These are phyloP conservation scores for Gorsachius goisagi DNA, from an alignment of 2,113 vertebrate species.

Conservation along the genomic window DNA sequence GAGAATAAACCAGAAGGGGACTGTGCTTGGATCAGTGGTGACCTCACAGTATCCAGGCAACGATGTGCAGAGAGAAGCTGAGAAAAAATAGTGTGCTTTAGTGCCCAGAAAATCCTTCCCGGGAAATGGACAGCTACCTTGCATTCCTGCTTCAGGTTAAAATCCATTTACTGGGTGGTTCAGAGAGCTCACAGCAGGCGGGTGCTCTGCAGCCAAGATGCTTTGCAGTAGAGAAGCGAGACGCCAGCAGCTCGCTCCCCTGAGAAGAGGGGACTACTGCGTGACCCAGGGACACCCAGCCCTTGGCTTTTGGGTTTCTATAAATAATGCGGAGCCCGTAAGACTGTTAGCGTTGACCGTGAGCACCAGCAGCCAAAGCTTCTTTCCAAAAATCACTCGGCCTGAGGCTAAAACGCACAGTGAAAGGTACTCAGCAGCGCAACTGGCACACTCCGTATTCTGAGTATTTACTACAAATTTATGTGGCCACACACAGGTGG, in stretches of 20 bases:
- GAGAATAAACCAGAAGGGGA: constrained; percentile 3
- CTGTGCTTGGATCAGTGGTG: not conserved
- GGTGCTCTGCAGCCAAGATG: too few species aligned
- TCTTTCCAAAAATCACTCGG: not conserved
- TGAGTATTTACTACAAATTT: not conserved
- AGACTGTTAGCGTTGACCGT: not conserved
- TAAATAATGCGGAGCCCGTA: accelerated
- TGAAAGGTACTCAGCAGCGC: not conserved
- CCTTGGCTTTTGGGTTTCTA: not conserved
- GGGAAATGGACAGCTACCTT: not conserved
- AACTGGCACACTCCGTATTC: not conserved
- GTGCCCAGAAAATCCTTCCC: not conserved
- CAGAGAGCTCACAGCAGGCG: not conserved
- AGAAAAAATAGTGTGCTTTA: not conserved
- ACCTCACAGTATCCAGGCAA: constrained; percentile 58
- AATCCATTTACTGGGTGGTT: accelerated
- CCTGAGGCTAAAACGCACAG: not conserved
- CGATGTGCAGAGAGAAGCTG: not conserved
- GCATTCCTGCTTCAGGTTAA: not conserved
- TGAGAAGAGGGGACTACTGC: accelerated
- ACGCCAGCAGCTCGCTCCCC: not conserved
- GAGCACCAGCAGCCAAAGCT: not conserved
- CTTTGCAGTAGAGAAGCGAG: not conserved
- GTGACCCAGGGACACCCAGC: not conserved
- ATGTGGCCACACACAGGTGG: accelerated